phyloP scores from a whole-genome alignment of 2,797 vertebrate species.

The Macroramphosus scolopax region DNA sequence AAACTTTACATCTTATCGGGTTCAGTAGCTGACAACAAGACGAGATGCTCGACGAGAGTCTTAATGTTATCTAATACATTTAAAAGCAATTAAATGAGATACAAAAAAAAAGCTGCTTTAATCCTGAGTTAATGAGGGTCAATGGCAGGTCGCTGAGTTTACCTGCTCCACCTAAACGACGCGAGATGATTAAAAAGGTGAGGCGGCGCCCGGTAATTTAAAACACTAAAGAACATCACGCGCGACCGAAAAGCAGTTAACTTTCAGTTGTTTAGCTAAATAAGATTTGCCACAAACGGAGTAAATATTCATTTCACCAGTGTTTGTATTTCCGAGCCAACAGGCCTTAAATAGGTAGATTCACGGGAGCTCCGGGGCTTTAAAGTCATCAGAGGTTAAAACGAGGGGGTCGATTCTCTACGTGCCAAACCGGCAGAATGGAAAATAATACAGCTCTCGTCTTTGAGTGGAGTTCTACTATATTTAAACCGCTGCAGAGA shows the following conservation, averaged over 20 bases:
- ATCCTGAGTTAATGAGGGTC: not conserved
- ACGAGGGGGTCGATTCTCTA: conserved; percentile 51
- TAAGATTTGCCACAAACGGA: conserved; percentile 22
- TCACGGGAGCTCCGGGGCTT: conserved; percentile 36
- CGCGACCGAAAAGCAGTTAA: conserved; percentile 38
- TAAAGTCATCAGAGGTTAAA: conserved; percentile 53
- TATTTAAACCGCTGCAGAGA: conserved; percentile 50
- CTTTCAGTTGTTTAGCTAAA: conserved; percentile 33
- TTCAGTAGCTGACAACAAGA: too few relatives aligned
- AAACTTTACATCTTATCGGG: too few relatives aligned
- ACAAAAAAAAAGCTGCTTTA: not conserved
- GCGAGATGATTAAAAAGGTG: too few relatives aligned
- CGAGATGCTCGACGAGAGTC: too few relatives aligned
- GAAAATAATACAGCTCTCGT: conserved; percentile 24
- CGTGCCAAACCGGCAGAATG: conserved; percentile 44
- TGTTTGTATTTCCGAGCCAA: conserved; percentile 48
- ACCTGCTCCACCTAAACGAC: not conserved
- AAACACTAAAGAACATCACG: conserved; percentile 4
- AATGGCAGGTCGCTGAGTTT: not conserved
- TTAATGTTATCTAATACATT: too few relatives aligned
- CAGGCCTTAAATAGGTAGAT: conserved; percentile 52
- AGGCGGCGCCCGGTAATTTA: too few relatives aligned
- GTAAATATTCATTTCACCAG: conserved; percentile 58
- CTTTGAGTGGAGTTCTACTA: conserved; percentile 40
- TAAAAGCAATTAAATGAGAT: not conserved